These are phyloP conservation scores for Drosophila anomelani DNA, from an alignment of 2,888 invertebrate species.

Conservation along the genomic window DNA sequence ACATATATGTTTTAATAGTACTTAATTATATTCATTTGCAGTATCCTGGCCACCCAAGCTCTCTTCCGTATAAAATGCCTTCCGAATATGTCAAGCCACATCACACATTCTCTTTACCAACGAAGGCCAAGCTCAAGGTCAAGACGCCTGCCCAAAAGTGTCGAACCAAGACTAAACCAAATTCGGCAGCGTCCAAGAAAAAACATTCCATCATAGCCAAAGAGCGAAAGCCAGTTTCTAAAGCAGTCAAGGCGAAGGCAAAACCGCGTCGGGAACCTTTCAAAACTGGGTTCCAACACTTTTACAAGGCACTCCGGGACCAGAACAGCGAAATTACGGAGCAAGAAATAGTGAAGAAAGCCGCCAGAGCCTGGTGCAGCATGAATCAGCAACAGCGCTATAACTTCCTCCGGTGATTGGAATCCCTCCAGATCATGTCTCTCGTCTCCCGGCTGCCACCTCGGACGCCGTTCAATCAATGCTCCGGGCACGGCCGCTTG, in stretches of 20 bases:
- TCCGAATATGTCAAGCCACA: not conserved
- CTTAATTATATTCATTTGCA: not conserved
- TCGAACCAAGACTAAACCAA: too few relatives aligned
- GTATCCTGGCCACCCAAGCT: not conserved
- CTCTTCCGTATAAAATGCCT: too few relatives aligned
- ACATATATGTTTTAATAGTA: too few relatives aligned
- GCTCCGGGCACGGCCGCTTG: conserved; percentile 52
- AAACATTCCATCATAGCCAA: not conserved
- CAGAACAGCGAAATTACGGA: not conserved
- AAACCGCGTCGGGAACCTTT: not conserved
- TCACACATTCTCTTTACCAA: too few relatives aligned
- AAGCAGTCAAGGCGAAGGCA: not conserved
- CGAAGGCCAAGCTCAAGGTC: not conserved
- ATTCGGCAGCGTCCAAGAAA: too few relatives aligned
- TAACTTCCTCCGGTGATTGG: not conserved
- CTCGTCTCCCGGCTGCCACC: not conserved
- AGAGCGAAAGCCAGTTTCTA: too few relatives aligned
- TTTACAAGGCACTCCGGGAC: not conserved
- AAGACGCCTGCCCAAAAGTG: not conserved
- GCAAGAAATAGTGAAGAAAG: not conserved
- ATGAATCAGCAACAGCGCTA: conserved; percentile 1
- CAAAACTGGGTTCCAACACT: not conserved
- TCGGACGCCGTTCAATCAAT: conserved; percentile 51
- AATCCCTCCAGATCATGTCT: conserved; percentile 14
- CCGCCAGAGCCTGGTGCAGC: not conserved